Conservation (phyloP, 2,797 vertebrate genomes). For the Cossypha heuglini region DNA sequence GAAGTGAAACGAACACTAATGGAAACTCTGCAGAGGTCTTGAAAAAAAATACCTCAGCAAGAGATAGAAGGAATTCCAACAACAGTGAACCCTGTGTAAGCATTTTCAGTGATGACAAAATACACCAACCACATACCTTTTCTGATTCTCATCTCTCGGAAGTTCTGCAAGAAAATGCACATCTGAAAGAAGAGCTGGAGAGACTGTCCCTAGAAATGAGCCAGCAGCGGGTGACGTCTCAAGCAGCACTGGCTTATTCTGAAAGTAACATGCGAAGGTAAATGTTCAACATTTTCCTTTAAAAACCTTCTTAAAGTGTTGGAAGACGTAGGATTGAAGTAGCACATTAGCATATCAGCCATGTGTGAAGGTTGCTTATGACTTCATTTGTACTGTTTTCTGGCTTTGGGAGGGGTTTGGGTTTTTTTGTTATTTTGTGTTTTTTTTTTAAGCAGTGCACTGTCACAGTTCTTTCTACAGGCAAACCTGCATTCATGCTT, state of each 20-base stretch:
- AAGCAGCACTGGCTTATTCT: conserved; percentile 63
- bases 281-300: not conserved
- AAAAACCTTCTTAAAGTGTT: not conserved
- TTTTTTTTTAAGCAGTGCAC: rapidly evolving
- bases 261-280: conserved; percentile 82
- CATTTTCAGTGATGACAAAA: conserved; percentile 72
- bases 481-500: not conserved
- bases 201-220: conserved; percentile 74
- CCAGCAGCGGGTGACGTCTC: conserved; percentile 75
- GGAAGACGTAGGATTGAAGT: not conserved
- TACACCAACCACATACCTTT: conserved; percentile 80
- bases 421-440: not conserved
- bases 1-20: conserved; percentile 15
- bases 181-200: conserved; percentile 77
- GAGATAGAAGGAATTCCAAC: conserved; percentile 10
- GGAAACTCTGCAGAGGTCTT: not conserved
- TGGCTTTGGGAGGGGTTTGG: not conserved
- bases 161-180: conserved; percentile 85
- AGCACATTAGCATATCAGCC: not conserved
- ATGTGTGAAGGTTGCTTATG: not conserved
- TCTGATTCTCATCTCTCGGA: conserved; percentile 80
- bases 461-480: not conserved
- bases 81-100: conserved; percentile 58
- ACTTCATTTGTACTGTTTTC: not conserved
- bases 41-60: conserved; percentile 23